These are phyloP conservation scores for Neopelma chrysocephalum DNA, from an alignment of 2,797 vertebrate genomes.

Conservation along the genomic window DNA sequence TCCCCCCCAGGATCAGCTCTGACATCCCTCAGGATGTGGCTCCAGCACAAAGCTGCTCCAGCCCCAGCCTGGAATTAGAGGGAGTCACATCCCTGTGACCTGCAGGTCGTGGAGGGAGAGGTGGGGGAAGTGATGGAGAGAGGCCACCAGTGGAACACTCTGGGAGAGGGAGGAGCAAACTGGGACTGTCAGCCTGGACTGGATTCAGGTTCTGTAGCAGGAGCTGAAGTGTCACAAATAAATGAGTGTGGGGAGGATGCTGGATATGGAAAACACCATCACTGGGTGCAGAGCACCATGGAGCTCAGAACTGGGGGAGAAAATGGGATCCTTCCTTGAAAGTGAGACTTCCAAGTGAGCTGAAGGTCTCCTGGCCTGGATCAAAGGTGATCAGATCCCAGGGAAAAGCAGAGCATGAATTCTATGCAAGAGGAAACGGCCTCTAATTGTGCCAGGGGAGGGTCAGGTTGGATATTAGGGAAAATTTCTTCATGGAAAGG, in stretches of 20 bases:
- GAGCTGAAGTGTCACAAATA: background rate
- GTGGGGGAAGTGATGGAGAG: background rate
- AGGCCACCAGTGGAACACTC: background rate
- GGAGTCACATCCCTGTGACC: background rate
- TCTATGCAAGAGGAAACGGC: background rate
- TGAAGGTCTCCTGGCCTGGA: background rate
- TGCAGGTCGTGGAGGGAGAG: background rate
- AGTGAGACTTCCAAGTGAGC: background rate
- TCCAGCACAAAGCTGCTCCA: background rate
- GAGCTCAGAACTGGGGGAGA: background rate
- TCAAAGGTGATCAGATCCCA: background rate
- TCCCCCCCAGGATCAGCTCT: accelerated
- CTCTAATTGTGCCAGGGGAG: background rate
- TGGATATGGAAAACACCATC: accelerated
- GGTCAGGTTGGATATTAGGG: accelerated
- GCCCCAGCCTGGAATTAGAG: background rate
- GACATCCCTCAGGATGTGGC: background rate
- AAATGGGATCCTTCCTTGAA: background rate
- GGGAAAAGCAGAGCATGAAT: background rate
- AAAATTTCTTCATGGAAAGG: background rate
- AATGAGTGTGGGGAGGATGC: background rate
- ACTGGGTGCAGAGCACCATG: accelerated
- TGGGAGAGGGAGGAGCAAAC: background rate
- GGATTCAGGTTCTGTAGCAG: background rate
- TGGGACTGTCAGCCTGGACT: background rate